Evolutionary conservation across 2,888 invertebrate species (phyloP), one percentile per base, ranked within the genome.

Genomic region (Chrysomela aeneicollis): DNA sequence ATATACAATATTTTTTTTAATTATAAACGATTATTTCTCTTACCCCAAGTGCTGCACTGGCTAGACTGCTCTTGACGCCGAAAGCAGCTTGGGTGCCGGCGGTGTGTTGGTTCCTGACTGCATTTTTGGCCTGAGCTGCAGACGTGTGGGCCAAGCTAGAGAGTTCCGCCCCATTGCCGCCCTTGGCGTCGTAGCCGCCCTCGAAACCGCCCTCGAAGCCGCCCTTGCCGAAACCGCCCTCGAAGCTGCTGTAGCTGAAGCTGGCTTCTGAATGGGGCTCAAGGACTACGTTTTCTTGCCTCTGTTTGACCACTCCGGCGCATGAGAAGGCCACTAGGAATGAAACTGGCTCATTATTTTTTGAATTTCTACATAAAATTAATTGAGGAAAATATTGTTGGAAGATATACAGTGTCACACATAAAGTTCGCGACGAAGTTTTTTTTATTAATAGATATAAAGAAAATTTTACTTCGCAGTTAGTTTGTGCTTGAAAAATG

Each of bases 41-140:
- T 69, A 78, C 78, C 19, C 75, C 76, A 0, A 88, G 87, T 0
- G 91, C 91, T 0, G 89, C 87, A 76, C 90, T 90, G 0, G 91
- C 91, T 18, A 91, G 75, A 0, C 89, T 89, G 73, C 88, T 91
- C 82, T 91, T 90, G 0, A 90, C 91, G 2, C 89, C 87, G 75
- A 89, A 91, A 0, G 91, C 90, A 0, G 91, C 91, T 77, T 91
- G 91, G 64, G 88, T 88, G 0, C 88, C 91, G 0, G 91, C 91
- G 0, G 89, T 87, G 22, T 88, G 88, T 76, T 92, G 91, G 72
- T 87, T 90, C 1, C 83, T 83, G 8, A 87, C 85, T 8, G 90
- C 90, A 10, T 88, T 88, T 73, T 89, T 88, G 6, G 91, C 91
- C 78, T 90, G 90, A 73, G 90, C 88, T 0, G 91, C 91, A 0